phyloP scores from a whole-genome alignment of 2,888 invertebrate genomes.

The Oscheius sp. region DNA sequence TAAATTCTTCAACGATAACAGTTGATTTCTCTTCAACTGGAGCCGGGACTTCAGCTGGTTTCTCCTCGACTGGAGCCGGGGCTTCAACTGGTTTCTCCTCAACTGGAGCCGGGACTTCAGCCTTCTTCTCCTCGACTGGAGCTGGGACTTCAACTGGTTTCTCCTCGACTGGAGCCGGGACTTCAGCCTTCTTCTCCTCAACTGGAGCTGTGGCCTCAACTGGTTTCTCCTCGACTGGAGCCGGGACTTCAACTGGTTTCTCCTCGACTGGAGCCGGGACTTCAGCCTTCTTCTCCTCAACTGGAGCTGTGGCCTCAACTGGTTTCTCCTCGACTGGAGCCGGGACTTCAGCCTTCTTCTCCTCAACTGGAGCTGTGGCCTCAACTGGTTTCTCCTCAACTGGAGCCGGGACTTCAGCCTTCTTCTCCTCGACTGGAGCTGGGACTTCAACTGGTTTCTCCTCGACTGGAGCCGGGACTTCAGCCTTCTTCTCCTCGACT shows the following conservation, averaged over 20 bases:
- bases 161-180: not conserved
- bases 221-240: not conserved
- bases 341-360: not conserved
- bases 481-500: not conserved
- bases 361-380: not conserved
- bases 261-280: not conserved
- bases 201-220: not conserved
- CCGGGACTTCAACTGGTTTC: not conserved
- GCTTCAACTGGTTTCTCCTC: not conserved
- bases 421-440: not conserved
- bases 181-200: not conserved
- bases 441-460: not conserved
- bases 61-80: not conserved
- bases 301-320: not conserved
- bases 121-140: slow-evolving; percentile 27
- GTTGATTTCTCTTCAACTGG: not conserved
- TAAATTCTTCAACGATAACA: not conserved
- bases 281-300: not conserved
- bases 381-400: not conserved
- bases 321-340: slow-evolving; percentile 3
- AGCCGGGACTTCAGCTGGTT: not conserved
- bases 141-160: not conserved
- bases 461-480: not conserved
- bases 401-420: not conserved
- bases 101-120: not conserved